Base-by-base conservation (phyloP, 2,113 vertebrate species). In the Psettodes erumei region DNA sequence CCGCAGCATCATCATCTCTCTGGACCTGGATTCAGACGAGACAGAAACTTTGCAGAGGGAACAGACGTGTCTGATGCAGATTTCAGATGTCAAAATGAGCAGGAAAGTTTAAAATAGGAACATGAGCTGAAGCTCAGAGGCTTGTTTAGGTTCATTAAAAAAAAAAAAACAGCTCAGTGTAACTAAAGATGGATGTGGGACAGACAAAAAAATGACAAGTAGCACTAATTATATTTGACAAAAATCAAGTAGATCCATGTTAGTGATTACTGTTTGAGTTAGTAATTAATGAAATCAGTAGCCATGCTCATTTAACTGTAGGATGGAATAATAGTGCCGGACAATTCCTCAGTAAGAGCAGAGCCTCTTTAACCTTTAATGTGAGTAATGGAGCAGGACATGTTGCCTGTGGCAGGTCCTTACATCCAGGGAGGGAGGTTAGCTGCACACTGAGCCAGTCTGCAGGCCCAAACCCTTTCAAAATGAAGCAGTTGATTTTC, bases 241-340 rank as follows among this genome's bases (percentile, higher is more conserved):
- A 33, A 12, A 12, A 42, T 67, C n/a, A 23, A 18, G 16, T 16
- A 56, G 28, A 51, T 27, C 10, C 33, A 21, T 19, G 40, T 45
- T 55, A 75, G 37, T 54, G 45, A 69, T 66, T 32, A 58, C 18
- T 54, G 15, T 37, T 63, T 40, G 33, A 3, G 73, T 83, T 78
- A 87, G 79, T 78, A 15, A 23, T 19, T 58, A 50, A 33, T 47
- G 48, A 30, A 45, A 27, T 74, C 47, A n/a, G 21, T 11, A 28
- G 0, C 23, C 83, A 82, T 85, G 86, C 82, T 79, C 12, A 5
- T 61, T 60, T 54, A 60, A 81, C 33, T 56, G 27, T 32, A 12
- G 37, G 16, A n/a, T 16, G n/a, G 25, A 47, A 66, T 15, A 56
- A 59, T 54, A 45, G 13, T n/a, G n/a, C n/a, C n/a, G n/a, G n/a